phyloP scores from a whole-genome alignment of 1,140 invertebrate genomes.

The Neodiprion lecontei region DNA sequence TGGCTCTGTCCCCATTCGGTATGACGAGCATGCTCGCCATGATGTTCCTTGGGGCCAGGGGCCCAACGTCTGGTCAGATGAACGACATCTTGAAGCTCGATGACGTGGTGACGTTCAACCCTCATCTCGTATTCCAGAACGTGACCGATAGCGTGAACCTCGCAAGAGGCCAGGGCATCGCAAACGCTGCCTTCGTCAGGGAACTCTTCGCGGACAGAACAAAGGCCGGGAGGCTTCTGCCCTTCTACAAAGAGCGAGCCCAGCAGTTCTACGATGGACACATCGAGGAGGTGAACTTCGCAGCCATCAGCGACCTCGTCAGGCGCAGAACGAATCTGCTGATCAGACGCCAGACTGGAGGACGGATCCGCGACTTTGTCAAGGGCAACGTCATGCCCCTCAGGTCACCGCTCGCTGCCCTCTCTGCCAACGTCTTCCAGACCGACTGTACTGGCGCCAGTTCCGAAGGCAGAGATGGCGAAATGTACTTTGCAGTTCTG shows the following conservation, averaged over 20 bases:
- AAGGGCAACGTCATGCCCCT: slow-evolving; percentile 73
- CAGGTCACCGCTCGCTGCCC: slow-evolving; percentile 76
- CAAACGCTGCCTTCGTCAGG: slow-evolving; percentile 77
- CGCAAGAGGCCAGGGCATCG: slow-evolving; percentile 70
- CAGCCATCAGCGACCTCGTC: slow-evolving; percentile 78
- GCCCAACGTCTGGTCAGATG: slow-evolving; percentile 88
- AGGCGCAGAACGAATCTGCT: slow-evolving; percentile 78
- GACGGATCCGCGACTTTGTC: slow-evolving; percentile 78
- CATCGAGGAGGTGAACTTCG: slow-evolving; percentile 84
- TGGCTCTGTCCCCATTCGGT: slow-evolving; percentile 86
- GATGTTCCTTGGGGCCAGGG: slow-evolving; percentile 86
- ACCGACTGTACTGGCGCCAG: slow-evolving; percentile 77
- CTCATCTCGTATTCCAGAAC: slow-evolving; percentile 83
- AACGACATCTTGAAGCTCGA: slow-evolving; percentile 85
- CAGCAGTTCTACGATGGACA: slow-evolving; percentile 86
- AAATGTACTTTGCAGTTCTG: slow-evolving; percentile 83
- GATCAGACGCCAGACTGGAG: slow-evolving; percentile 78
- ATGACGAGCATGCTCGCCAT: slow-evolving; percentile 84
- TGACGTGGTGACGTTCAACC: slow-evolving; percentile 88
- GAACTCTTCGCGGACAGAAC: slow-evolving; percentile 79
- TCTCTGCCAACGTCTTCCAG: slow-evolving; percentile 81
- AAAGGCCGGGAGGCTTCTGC: slow-evolving; percentile 76
- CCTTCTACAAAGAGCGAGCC: slow-evolving; percentile 85
- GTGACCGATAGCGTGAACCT: slow-evolving; percentile 74
- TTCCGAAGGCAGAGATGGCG: slow-evolving; percentile 77